These are phyloP conservation scores for Opisthograptis luteolata DNA, from an alignment of 2,888 invertebrate genomes.

Conservation along the genomic window DNA sequence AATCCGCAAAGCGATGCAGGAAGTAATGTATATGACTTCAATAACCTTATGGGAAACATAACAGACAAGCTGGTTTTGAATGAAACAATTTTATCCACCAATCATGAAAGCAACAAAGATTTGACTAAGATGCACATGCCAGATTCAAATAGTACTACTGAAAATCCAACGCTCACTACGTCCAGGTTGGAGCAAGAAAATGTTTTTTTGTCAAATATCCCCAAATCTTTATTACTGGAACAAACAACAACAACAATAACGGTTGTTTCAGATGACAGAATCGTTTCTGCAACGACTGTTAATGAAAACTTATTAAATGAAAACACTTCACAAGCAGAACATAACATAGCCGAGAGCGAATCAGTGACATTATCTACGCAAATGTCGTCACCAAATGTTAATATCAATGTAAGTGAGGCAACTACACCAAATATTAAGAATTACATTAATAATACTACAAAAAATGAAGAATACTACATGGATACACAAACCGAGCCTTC, in stretches of 20 bases:
- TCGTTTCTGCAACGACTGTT: not conserved
- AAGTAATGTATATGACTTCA: not conserved
- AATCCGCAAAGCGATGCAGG: constrained; percentile 9
- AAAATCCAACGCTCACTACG: not conserved
- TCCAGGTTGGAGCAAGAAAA: not conserved
- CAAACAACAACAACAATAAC: not conserved
- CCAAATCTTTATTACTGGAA: not conserved
- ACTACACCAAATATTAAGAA: not conserved
- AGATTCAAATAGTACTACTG: not conserved
- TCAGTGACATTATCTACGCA: not conserved
- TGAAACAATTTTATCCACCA: constrained; percentile 10
- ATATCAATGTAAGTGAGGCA: not conserved
- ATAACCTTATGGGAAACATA: not conserved
- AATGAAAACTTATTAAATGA: not conserved
- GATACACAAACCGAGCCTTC: not conserved
- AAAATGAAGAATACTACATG: not conserved
- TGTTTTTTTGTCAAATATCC: not conserved
- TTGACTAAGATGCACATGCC: not conserved
- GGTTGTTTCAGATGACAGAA: not conserved
- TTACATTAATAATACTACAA: not conserved
- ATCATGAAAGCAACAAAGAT: not conserved
- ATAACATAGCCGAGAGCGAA: not conserved
- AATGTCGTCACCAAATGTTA: not conserved
- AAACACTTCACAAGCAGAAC: not conserved
- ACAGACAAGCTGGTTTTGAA: not conserved